Base-by-base conservation (phyloP, 1,140 invertebrate genomes). In the Aphis gossypii region DNA sequence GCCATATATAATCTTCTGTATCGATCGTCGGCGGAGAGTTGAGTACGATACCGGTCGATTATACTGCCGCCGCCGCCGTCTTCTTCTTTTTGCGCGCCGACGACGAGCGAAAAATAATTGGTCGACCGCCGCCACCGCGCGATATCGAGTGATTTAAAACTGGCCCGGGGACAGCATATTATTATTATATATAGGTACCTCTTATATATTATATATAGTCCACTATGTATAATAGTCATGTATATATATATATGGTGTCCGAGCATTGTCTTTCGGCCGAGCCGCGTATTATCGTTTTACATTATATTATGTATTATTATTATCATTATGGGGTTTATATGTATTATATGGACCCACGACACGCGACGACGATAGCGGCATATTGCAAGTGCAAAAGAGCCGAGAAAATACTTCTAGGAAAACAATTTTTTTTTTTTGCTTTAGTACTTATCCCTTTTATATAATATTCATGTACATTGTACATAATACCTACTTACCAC, bases 41-140 rank as follows among this genome's bases (percentile, higher is more conserved):
- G n/a, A 76, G 60, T 76, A 76, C 60, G 60, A 76, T 76, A 76
- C 60, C 60, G 60, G 60, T 76, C 60, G 60, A 76, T 76, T 76
- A 76, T 76, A 76, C 14, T 76, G n/a, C 60, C 14, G 60, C 60
- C 56, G 60, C 60, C 60, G n/a, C 0, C 60, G 3, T 76, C 60
- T 76, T 76, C 60, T 76, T n/a, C n/a, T 76, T 76, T 76, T 76
- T 76, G 60, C 60, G 5, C 30, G 60, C 60, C 60, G 60, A 76
- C 60, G 30, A 76, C 60, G 60, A 76, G 60, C 60, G 60, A 76
- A 76, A 76, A 76, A 76, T 76, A 76, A 76, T 76, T 76, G 60
- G 60, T 68, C 60, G 60, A 68, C 60, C 60, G 60, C 60, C 60
- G 60, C 60, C 60, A 76, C 60, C 60, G 60, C 60, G 60, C 60